These are phyloP conservation scores for Choreutis nemorana DNA, from an alignment of 2,888 invertebrate species.

Conservation along the genomic window DNA sequence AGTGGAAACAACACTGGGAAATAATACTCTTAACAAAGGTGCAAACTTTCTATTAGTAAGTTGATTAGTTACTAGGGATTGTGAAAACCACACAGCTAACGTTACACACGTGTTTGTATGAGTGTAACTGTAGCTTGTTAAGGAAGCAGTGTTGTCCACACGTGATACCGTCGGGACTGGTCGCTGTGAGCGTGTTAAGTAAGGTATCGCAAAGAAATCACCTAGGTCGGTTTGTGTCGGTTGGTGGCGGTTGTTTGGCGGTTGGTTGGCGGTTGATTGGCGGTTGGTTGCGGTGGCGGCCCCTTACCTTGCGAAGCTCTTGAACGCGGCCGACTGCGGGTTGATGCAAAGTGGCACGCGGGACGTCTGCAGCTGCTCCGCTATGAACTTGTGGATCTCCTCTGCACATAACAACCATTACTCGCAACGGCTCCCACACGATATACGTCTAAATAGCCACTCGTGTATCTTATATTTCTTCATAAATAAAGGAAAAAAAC, in stretches of 20 bases:
- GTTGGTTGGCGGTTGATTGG: conserved; percentile 19
- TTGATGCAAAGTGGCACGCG: conserved; percentile 99
- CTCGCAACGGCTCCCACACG: too few species aligned
- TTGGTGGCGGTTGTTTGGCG: conserved; percentile 36
- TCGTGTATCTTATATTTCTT: too few species aligned
- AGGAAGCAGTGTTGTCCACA: conserved; percentile 27
- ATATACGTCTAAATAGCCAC: too few species aligned
- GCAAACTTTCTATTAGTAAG: too few species aligned
- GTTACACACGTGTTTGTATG: neutral
- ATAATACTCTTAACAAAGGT: conserved; percentile 1
- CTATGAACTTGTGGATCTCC: conserved; percentile 99
- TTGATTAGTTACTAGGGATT: too few species aligned
- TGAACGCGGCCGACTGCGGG: conserved; percentile 99
- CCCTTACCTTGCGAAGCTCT: conserved; percentile 99
- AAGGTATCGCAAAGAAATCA: conserved; percentile 65
- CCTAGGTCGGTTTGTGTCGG: conserved; percentile 60
- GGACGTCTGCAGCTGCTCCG: conserved; percentile 93
- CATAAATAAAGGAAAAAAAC: too few species aligned
- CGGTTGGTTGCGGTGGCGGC: conserved; percentile 17
- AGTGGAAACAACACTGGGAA: conserved; percentile 43
- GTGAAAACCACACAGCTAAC: too few species aligned
- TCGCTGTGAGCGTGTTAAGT: conserved; percentile 36
- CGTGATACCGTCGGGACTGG: conserved; percentile 42
- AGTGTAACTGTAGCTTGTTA: neutral
- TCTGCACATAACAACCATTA: conserved; percentile 75